Evolutionary conservation across 1,140 invertebrate genomes (phyloP).

Genomic region (Brachionus manjavacas): DNA sequence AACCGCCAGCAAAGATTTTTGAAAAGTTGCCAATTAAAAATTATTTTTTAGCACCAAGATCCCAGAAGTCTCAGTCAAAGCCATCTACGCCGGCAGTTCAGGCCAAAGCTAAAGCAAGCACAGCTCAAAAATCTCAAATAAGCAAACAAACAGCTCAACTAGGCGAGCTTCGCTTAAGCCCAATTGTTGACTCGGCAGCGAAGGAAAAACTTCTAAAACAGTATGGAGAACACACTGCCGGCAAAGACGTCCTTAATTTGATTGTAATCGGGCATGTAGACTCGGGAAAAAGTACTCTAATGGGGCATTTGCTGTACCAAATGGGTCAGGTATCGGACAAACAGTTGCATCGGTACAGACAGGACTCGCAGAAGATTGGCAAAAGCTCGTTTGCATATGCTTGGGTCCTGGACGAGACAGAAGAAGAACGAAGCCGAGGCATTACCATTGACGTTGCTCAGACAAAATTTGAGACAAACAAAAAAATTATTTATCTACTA

Average conservation of each 20-base stretch:
- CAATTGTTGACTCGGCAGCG: background rate
- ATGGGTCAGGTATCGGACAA: conserved; percentile 83
- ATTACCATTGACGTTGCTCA: conserved; percentile 97
- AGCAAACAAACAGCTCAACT: background rate
- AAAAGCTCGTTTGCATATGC: conserved; percentile 97
- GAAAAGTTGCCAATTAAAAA: background rate
- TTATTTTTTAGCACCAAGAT: conserved; percentile 1
- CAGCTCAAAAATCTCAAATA: background rate
- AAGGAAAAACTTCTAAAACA: conserved; percentile 35
- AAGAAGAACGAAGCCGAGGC: conserved; percentile 82
- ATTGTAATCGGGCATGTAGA: conserved; percentile 69
- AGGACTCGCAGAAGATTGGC: conserved; percentile 92
- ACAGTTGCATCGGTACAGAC: conserved; percentile 92
- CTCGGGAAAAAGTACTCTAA: conserved; percentile 82
- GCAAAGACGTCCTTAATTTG: conserved; percentile 82
- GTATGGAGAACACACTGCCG: conserved; percentile 51
- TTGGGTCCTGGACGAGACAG: conserved; percentile 98
- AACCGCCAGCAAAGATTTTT: background rate
- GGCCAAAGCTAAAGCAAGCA: background rate
- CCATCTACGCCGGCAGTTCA: background rate
- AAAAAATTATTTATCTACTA: conserved; percentile 65
- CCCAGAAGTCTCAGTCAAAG: background rate
- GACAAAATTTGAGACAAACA: conserved; percentile 83
- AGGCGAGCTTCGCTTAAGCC: background rate
- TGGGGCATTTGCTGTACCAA: conserved; percentile 83